Evolutionary conservation across 2,797 vertebrate genomes (phyloP).

Genomic region (Diplodus sargus): DNA sequence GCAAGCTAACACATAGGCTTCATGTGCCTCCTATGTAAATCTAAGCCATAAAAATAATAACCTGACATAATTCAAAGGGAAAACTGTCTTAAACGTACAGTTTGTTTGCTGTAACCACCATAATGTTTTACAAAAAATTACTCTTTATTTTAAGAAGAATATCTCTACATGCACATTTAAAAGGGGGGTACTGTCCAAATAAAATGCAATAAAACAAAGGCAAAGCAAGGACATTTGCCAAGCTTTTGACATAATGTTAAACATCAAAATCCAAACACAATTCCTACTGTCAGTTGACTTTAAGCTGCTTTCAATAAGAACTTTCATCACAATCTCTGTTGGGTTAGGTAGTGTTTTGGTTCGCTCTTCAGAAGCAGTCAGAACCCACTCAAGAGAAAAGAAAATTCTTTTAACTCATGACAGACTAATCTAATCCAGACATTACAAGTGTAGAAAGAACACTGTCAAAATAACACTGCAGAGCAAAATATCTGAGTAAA

Average conservation of each 20-base stretch:
- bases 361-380: conserved; percentile 70
- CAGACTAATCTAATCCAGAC: conserved; percentile 72
- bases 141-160: conserved; percentile 38
- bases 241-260: conserved; percentile 63
- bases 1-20: conserved; percentile 60
- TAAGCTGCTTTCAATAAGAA: conserved; percentile 79
- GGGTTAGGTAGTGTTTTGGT: conserved; percentile 70
- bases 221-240: conserved; percentile 54
- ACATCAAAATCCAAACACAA: conserved; percentile 66
- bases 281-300: conserved; percentile 64
- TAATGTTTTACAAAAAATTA: conserved; percentile 55
- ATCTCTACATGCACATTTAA: conserved; percentile 61
- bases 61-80: conserved; percentile 68
- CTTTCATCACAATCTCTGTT: conserved; percentile 67
- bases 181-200: conserved; percentile 51
- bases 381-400: conserved; percentile 55
- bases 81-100: conserved; percentile 58
- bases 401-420: conserved; percentile 63
- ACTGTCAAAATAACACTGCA: conserved; percentile 69
- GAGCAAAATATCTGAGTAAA: conserved; percentile 57
- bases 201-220: conserved; percentile 63
- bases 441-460: conserved; percentile 68
- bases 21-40: conserved; percentile 49
- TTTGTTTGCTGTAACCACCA: conserved; percentile 43
- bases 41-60: conserved; percentile 66